Conservation (phyloP, 2,888 invertebrate genomes). For the Aporophyla lueneburgensis region DNA sequence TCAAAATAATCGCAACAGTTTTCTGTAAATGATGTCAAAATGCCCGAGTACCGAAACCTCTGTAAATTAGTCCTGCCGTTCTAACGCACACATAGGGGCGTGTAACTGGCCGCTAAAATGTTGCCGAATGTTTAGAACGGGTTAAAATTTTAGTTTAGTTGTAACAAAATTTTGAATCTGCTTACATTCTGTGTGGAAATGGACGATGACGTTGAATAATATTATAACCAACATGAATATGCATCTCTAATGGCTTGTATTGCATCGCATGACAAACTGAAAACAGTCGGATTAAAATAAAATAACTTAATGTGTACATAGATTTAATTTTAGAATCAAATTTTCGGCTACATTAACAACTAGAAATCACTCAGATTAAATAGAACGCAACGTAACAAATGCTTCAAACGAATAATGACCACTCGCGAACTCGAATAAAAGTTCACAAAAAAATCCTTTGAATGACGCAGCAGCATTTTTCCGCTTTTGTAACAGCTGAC, state of each 20-base stretch:
- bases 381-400: not conserved
- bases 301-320: not conserved
- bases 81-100: constrained; percentile 58
- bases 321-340: not conserved
- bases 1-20: constrained; percentile 21
- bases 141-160: constrained; percentile 4
- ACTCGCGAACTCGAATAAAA: constrained; percentile 39
- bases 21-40: constrained; percentile 63
- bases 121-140: constrained; percentile 38
- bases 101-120: constrained; percentile 65
- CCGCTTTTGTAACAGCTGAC: constrained; percentile 72
- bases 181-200: not conserved
- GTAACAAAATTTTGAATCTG: not conserved
- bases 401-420: constrained; percentile 17
- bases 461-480: constrained; percentile 75
- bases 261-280: not conserved
- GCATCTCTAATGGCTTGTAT: not conserved
- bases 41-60: constrained; percentile 68
- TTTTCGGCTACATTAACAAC: not conserved
- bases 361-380: not conserved
- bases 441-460: constrained; percentile 38
- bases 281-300: not conserved
- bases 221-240: not conserved
- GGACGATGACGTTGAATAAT: not conserved
- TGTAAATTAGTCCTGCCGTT: constrained; percentile 58